Evolutionary conservation across 2,888 invertebrate genomes (phyloP), one percentile per base, ranked within the genome.

Genomic region (Andricus quercusramuli): DNA sequence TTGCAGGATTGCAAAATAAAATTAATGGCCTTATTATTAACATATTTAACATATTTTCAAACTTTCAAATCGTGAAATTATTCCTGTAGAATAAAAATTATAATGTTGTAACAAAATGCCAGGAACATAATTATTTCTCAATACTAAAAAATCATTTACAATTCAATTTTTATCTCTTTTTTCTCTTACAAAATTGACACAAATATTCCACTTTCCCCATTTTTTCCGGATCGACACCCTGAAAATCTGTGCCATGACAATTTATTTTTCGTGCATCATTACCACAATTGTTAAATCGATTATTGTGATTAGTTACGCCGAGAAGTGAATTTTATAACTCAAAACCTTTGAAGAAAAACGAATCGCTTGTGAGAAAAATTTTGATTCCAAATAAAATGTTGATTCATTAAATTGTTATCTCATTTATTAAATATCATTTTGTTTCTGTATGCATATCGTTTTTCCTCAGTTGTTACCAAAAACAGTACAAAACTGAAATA

Each of bases 241-340:
- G 47, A 47, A 78, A 80, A 83, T 32, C 79, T 67, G 78, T 64
- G 78, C 67, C 79, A 44, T 51, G 74, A 78, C 67, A 59, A 81
- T 82, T 82, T 78, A 81, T 82, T 80, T 79, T 70, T 70, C 77
- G 78, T 79, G 9, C 56, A 56, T 56, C 66, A 80, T 62, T 62
- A 74, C 59, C 51, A 74, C 64, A 78, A 66, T 65, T 78, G 17
- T 79, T 56, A 76, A 68, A 62, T 74, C 47, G 41, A 77, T 66
- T 29, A 56, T 66, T 68, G 32, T 59, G 25, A 78, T 25, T 77
- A 68, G 70, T 76, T 77, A 59, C 41, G 62, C 65, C 68, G 66
- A 65, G 44, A 62, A 51, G 76, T 13, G 66, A 37, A 74, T 74
- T 74, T 9, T n/a, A 51, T 3, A 29, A 29, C 22, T 51, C 56